phyloP scores from a whole-genome alignment of 2,113 vertebrate genomes.

The Ariopsis seemanni region DNA sequence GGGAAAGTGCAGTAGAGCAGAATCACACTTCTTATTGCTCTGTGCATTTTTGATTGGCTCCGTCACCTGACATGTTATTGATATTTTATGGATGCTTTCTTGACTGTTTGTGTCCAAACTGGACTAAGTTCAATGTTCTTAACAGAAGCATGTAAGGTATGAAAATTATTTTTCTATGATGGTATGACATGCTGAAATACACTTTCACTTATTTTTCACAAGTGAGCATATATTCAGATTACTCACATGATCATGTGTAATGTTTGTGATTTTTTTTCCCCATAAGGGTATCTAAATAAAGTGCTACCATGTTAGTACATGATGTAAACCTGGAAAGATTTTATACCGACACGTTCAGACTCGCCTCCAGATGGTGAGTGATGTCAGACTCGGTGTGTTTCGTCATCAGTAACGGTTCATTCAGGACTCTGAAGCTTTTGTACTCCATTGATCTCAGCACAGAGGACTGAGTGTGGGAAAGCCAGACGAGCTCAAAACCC shows the following conservation, averaged over 20 bases:
- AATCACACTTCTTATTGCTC: too few relatives aligned
- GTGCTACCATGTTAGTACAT: background rate
- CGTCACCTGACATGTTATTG: background rate
- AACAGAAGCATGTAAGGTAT: background rate
- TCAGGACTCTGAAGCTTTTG: slow-evolving; percentile 55
- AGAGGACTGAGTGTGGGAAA: slow-evolving; percentile 58
- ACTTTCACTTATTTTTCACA: background rate
- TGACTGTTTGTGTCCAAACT: background rate
- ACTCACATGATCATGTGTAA: background rate
- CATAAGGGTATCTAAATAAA: background rate
- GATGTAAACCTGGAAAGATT: background rate
- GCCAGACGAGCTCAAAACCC: slow-evolving; percentile 42
- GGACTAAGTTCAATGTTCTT: background rate
- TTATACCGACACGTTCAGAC: background rate
- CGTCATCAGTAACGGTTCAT: slow-evolving; percentile 52
- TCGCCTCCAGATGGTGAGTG: slow-evolving; percentile 60
- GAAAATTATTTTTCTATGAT: background rate
- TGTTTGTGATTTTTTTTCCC: background rate
- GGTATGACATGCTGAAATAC: background rate
- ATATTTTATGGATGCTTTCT: background rate
- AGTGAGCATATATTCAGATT: background rate
- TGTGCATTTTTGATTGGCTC: too few relatives aligned
- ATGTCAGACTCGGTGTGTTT: slow-evolving; percentile 41
- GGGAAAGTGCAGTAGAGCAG: too few relatives aligned
- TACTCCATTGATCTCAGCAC: slow-evolving; percentile 50